phyloP scores from a whole-genome alignment of 2,797 vertebrate genomes.

The Fistularia commersonii region DNA sequence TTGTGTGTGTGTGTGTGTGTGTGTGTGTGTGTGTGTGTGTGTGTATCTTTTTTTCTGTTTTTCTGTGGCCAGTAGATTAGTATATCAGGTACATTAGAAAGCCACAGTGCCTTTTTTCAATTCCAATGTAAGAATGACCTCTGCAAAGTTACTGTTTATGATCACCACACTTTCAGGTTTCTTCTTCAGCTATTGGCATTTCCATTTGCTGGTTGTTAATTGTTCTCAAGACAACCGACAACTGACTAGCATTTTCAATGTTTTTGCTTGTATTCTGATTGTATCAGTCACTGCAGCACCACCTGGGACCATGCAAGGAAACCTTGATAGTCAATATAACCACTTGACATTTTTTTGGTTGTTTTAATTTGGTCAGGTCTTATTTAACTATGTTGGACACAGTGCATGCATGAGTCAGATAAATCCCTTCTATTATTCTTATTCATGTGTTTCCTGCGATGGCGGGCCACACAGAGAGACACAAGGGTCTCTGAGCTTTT shows the following conservation, averaged over 20 bases:
- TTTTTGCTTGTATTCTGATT: neutral
- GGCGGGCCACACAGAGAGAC: constrained; percentile 78
- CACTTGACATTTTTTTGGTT: constrained; percentile 48
- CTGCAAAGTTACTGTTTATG: too few relatives aligned
- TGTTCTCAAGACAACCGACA: constrained; percentile 9
- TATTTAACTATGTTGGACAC: constrained; percentile 64
- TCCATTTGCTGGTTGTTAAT: constrained; percentile 10
- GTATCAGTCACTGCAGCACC: constrained; percentile 3
- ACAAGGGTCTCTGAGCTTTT: constrained; percentile 49
- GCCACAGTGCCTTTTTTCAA: too few relatives aligned
- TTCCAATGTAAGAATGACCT: too few relatives aligned
- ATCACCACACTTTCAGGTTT: neutral
- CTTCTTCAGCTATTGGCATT: neutral
- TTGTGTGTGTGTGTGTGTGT: too few relatives aligned
- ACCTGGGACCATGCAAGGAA: constrained; percentile 12
- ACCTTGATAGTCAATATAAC: constrained; percentile 59
- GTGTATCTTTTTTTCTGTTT: too few relatives aligned
- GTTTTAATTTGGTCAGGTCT: constrained; percentile 69
- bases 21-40: too few relatives aligned
- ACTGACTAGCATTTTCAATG: neutral
- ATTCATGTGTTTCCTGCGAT: constrained; percentile 78
- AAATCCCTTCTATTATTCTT: constrained; percentile 63
- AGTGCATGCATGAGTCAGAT: constrained; percentile 61
- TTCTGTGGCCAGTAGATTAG: too few relatives aligned
- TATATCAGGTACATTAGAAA: too few relatives aligned